Evolutionary conservation across 2,113 vertebrate genomes (phyloP).

Genomic region (Engystomops pustulosus): DNA sequence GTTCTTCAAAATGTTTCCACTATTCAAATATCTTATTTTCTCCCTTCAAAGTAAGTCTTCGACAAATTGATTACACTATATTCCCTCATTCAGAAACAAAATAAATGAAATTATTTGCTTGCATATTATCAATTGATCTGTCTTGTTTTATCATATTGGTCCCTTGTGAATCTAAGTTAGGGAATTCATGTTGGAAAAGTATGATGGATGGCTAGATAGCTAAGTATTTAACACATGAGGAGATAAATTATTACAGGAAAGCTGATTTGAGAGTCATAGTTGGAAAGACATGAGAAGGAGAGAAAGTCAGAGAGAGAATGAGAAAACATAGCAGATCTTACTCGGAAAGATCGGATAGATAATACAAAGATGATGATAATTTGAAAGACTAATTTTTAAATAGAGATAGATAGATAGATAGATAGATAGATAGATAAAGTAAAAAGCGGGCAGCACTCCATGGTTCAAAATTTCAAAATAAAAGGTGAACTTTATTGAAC

Average conservation of each 20-base stretch:
- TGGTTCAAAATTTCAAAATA: no score
- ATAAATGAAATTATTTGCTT: conserved; percentile 36
- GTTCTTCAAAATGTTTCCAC: background rate
- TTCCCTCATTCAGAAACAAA: conserved; percentile 33
- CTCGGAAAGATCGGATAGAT: background rate
- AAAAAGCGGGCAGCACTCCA: no score
- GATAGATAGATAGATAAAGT: conserved; percentile 10
- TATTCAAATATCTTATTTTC: background rate
- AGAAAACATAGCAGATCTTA: background rate
- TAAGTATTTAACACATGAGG: background rate
- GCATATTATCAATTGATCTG: conserved; percentile 17
- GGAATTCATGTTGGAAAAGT: background rate
- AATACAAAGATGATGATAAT: background rate
- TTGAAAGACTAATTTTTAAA: background rate
- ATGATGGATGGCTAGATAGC: background rate
- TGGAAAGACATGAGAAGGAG: background rate
- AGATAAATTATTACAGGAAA: background rate
- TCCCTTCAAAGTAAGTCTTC: background rate
- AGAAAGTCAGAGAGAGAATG: background rate
- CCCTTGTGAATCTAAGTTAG: background rate
- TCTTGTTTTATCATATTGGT: background rate
- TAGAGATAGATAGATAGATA: background rate
- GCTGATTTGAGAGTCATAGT: background rate
- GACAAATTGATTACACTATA: conserved; percentile 32
- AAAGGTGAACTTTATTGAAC: no score